These are phyloP conservation scores for Ardeotis arabs DNA, from an alignment of 2,113 vertebrate genomes.

Conservation along the genomic window DNA sequence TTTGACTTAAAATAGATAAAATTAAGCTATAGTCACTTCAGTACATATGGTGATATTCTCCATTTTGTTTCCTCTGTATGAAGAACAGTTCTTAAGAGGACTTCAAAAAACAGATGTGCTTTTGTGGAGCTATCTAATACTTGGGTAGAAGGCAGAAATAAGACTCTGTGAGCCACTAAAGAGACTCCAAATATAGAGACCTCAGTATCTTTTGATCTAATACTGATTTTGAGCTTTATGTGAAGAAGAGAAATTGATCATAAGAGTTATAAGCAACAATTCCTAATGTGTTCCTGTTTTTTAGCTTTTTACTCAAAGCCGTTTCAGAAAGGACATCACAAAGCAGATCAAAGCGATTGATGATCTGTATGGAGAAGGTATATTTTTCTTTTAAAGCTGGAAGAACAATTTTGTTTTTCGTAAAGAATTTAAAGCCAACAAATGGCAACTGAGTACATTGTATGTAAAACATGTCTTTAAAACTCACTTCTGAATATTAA, in stretches of 20 bases:
- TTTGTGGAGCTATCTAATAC: background rate
- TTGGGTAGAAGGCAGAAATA: background rate
- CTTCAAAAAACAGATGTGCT: background rate
- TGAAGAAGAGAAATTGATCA: background rate
- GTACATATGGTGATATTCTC: accelerated
- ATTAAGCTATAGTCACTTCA: background rate
- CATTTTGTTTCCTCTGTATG: background rate
- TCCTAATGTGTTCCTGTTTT: background rate
- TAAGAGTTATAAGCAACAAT: background rate
- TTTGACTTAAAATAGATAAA: background rate
- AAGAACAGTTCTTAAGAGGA: background rate
- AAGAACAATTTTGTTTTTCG: background rate
- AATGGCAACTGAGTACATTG: background rate
- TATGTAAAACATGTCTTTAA: background rate
- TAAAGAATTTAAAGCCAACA: background rate
- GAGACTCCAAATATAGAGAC: background rate
- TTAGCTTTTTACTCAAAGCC: background rate
- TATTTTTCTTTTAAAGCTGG: background rate
- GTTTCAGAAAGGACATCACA: background rate
- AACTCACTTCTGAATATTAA: background rate
- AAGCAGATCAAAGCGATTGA: background rate
- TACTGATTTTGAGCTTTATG: background rate
- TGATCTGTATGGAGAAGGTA: background rate
- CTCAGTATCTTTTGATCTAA: background rate
- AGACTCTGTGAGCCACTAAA: background rate